Base-by-base conservation (phyloP, 1,140 invertebrate species). In the Procambarus clarkii region DNA sequence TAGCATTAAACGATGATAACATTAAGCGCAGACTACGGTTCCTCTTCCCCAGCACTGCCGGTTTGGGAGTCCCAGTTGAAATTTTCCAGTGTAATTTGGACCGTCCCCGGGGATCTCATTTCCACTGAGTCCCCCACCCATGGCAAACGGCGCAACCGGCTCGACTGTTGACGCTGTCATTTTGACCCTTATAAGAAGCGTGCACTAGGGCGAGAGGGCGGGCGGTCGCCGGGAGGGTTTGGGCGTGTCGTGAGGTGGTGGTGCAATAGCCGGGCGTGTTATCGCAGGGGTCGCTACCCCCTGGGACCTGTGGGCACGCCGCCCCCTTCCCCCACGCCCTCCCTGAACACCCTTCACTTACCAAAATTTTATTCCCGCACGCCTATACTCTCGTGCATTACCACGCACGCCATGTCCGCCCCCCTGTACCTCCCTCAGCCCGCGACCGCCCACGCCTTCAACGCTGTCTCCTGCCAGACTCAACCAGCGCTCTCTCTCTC, bases 71-170 rank as follows among this genome's bases (percentile, higher is more conserved):
- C 89, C 89, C 89, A 91, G 89, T 86, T 91, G 89, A 91, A 91
- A 91, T 91, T 91, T 91, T 91, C 89, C 89, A 91, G 89, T 91
- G 89, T 86, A 91, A 86, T 91, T 91, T 91, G 89, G 89, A 46
- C 89, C 82, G 46, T 91, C 76, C 89, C 82, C 2, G 46, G 82
- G 82, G 89, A 91, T 84, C 89, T 91, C 83, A 91, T 91, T 91
- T 91, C 89, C 89, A 91, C 82, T 54, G 74, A 80, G 89, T 91
- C 89, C 89, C 88, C 89, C 89, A 91, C 89, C 89, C 82, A 91
- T 69, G 89, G 82, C 24, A 80, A 91, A 84, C 34, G 89, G 81
- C 88, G 88, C 60, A 84, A 78, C 78, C 88, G 58, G 80, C 71
- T 24, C 50, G 9, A 7, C 64, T n/a, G 60, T 21, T 77, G 8